Evolutionary conservation across 1,140 invertebrate species (phyloP).

Genomic region (Drosophila serrata): DNA sequence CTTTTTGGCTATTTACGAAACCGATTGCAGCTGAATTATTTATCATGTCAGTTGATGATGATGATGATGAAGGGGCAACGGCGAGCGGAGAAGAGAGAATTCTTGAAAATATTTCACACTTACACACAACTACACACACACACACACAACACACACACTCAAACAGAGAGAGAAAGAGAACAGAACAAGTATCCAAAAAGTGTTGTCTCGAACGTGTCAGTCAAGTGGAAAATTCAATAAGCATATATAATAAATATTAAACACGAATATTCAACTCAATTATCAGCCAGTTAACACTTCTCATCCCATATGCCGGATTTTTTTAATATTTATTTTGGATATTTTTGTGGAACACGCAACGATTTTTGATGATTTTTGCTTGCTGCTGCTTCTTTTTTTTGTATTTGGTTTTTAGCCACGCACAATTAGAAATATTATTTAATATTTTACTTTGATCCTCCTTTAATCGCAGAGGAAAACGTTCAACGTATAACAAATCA

Average conservation of each 20-base stretch:
- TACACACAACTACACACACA: conserved; percentile 31
- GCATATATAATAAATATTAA: conserved; percentile 81
- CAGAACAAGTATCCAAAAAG: conserved; percentile 55
- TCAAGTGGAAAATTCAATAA: conserved; percentile 77
- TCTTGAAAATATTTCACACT: conserved; percentile 83
- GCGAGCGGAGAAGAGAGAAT: conserved; percentile 74
- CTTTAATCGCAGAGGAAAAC: conserved; percentile 15
- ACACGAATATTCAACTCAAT: conserved; percentile 71
- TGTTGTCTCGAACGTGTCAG: conserved; percentile 37
- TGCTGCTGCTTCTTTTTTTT: background rate
- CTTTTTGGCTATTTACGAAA: conserved; percentile 76
- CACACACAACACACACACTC: conserved; percentile 21
- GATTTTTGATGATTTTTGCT: conserved; percentile 36
- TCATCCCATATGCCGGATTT: conserved; percentile 32
- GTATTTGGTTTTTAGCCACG: conserved; percentile 68
- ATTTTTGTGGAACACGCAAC: conserved; percentile 44
- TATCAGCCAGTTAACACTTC: conserved; percentile 78
- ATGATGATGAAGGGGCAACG: conserved; percentile 29
- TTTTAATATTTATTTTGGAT: conserved; percentile 40
- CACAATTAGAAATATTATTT: conserved; percentile 61
- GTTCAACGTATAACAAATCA: conserved; percentile 72
- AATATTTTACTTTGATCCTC: conserved; percentile 29
- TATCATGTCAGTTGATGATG: conserved; percentile 78
- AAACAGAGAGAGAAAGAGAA: conserved; percentile 47
- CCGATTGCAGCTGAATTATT: conserved; percentile 83